These are phyloP conservation scores for Nymphicus hollandicus DNA, from an alignment of 2,113 vertebrate genomes.

Conservation along the genomic window DNA sequence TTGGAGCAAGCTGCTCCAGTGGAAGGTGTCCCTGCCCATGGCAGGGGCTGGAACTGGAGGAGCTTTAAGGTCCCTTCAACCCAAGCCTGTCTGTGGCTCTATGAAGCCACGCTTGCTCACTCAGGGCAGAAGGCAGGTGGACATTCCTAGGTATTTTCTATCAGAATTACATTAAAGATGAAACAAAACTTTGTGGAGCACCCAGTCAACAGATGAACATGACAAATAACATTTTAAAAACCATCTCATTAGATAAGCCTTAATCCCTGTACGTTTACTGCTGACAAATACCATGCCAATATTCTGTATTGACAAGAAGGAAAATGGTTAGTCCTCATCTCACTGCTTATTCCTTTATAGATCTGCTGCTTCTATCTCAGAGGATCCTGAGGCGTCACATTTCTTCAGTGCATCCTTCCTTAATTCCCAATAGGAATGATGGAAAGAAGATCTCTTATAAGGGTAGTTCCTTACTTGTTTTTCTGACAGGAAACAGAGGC, in stretches of 20 bases:
- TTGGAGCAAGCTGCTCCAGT: neutral
- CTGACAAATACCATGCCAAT: neutral
- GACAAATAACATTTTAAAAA: neutral
- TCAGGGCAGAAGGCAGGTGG: no score
- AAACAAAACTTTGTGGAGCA: neutral
- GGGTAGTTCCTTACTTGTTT: neutral
- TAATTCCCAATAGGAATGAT: neutral
- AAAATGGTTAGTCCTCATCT: neutral
- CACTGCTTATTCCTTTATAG: neutral
- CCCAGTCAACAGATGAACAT: neutral
- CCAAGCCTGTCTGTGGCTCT: neutral
- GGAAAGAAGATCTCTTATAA: neutral
- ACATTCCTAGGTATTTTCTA: neutral
- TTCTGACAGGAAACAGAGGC: neutral
- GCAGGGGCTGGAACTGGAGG: neutral
- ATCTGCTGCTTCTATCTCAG: neutral
- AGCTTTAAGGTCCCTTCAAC: neutral
- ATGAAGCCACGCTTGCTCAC: neutral
- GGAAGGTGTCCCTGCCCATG: neutral
- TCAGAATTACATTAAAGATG: neutral
- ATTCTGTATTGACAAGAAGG: neutral
- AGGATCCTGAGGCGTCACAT: neutral
- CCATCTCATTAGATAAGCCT: neutral
- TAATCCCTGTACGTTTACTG: neutral
- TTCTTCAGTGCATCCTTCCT: neutral